phyloP scores from a whole-genome alignment of 2,888 invertebrate genomes.

The Eupithecia tripunctaria region DNA sequence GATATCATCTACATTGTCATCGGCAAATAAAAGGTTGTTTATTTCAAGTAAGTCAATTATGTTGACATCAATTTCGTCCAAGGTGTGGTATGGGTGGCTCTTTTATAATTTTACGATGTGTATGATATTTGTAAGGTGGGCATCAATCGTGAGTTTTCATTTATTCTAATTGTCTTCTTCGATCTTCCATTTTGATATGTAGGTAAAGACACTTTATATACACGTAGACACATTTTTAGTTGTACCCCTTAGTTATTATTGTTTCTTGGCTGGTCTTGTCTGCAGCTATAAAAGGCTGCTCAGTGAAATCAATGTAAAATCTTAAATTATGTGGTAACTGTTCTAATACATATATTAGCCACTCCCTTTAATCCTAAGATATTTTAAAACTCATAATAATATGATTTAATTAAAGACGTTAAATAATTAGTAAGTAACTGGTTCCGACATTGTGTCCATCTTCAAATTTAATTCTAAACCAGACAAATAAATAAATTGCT shows the following conservation, averaged over 20 bases:
- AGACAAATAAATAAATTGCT: slow-evolving; percentile 24
- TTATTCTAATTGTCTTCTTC: slow-evolving; percentile 2
- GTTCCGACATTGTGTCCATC: slow-evolving; percentile 18
- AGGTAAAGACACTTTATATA: neutral
- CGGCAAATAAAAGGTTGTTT: slow-evolving; percentile 18
- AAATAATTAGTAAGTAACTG: neutral
- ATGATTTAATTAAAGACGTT: neutral
- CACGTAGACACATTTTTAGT: neutral
- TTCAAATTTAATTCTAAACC: slow-evolving; percentile 13
- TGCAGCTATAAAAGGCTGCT: neutral
- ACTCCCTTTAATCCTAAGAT: neutral
- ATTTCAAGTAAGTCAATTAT: slow-evolving; percentile 33
- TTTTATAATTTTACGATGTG: slow-evolving; percentile 10
- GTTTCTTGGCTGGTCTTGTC: neutral
- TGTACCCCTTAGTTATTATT: neutral
- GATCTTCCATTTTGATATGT: slow-evolving; percentile 17
- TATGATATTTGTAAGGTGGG: slow-evolving; percentile 17
- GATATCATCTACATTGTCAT: slow-evolving; percentile 25
- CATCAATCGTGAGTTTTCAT: slow-evolving; percentile 8
- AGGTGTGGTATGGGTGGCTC: slow-evolving; percentile 18
- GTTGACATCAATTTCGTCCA: slow-evolving; percentile 35
- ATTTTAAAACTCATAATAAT: neutral
- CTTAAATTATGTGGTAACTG: neutral
- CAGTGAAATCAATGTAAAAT: neutral
- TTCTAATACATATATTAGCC: neutral